phyloP scores from a whole-genome alignment of 2,113 vertebrate genomes.

The Acrocephalus kingi region DNA sequence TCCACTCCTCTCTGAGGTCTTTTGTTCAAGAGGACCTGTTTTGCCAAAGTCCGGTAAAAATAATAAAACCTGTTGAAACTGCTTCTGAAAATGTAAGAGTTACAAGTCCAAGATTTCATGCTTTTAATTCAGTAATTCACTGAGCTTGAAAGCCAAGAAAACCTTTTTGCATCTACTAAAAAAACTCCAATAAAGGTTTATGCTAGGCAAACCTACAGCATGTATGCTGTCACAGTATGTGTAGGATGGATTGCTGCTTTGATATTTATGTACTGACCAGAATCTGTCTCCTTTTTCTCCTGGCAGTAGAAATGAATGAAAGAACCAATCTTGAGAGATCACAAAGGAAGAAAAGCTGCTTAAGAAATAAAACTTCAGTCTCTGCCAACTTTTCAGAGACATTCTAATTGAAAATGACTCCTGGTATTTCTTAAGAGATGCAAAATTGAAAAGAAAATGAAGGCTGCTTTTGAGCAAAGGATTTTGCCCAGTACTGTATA shows the following conservation, averaged over 20 bases:
- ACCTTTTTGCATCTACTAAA: not conserved
- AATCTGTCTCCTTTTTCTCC: slow-evolving; percentile 20
- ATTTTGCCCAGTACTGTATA: slow-evolving; percentile 2
- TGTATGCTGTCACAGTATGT: not conserved
- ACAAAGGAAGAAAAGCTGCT: slow-evolving; percentile 58
- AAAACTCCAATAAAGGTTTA: not conserved
- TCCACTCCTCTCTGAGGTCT: not conserved
- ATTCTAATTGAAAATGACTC: slow-evolving; percentile 61
- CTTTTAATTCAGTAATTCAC: not conserved
- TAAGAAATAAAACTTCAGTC: slow-evolving; percentile 45
- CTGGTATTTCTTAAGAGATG: slow-evolving; percentile 50
- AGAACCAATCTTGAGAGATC: slow-evolving; percentile 35
- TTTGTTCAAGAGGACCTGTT: not conserved
- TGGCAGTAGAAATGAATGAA: slow-evolving; percentile 30
- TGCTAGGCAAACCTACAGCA: not conserved
- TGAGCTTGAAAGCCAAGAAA: not conserved
- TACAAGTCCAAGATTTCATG: not conserved
- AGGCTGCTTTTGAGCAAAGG: slow-evolving; percentile 53
- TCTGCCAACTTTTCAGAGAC: slow-evolving; percentile 55
- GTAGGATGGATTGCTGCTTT: not conserved
- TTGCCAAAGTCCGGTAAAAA: not conserved
- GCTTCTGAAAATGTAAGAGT: not conserved
- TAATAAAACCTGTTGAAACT: not conserved
- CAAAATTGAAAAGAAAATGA: slow-evolving; percentile 50
- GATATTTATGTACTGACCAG: not conserved